Conservation (phyloP, 2,888 invertebrate genomes). For the Adelphocoris suturalis region DNA sequence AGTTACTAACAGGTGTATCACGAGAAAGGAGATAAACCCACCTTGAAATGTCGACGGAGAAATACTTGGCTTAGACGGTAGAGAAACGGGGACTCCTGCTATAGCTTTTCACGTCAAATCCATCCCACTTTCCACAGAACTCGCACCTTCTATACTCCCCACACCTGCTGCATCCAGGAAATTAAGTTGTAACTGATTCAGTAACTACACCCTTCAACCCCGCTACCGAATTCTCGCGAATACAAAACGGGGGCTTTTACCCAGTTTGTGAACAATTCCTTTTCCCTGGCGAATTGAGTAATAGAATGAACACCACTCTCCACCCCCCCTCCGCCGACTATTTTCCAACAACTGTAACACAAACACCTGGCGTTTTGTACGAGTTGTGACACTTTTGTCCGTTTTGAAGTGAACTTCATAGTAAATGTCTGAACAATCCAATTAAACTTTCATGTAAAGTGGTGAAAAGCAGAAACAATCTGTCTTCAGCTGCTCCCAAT, state of each 20-base stretch:
- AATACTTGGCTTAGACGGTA: no score
- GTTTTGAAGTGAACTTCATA: neutral
- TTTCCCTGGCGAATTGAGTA: conserved; percentile 11
- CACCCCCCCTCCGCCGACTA: conserved; percentile 6
- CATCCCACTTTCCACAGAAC: neutral
- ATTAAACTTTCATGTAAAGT: neutral
- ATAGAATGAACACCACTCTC: neutral
- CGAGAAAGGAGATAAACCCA: no score
- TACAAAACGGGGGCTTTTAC: conserved; percentile 24
- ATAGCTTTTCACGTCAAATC: conserved; percentile 46
- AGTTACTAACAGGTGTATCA: no score
- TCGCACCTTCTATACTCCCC: neutral
- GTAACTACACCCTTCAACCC: neutral
- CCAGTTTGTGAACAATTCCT: neutral
- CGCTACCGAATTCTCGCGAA: neutral
- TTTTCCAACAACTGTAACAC: conserved; percentile 14
- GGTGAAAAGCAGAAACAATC: neutral
- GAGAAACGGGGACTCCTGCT: neutral
- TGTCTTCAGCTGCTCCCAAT: no score
- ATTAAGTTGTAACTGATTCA: conserved; percentile 48
- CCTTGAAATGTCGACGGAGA: no score
- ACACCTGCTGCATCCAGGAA: conserved; percentile 46
- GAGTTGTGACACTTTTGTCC: conserved; percentile 27
- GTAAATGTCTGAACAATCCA: neutral
- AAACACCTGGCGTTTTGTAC: neutral